A percentile compares a stretch with the other conserved stretches of the same genome.
phyloP scores from a whole-genome alignment of 2,888 invertebrate species.

The Nomada fucata region DNA sequence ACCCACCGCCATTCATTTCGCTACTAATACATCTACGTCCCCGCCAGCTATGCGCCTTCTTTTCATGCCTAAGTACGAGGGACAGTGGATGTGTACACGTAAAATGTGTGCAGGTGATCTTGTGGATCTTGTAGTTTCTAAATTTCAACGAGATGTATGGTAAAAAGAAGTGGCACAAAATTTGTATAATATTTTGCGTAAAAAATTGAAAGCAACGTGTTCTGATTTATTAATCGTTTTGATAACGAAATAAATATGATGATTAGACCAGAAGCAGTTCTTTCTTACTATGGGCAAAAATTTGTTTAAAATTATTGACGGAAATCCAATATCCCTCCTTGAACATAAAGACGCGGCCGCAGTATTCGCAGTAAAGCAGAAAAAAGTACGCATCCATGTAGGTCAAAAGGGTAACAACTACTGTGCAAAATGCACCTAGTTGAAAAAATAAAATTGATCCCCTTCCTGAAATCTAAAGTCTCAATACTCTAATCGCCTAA shows the following conservation, averaged over 20 bases:
- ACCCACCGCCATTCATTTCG: constrained; percentile 53
- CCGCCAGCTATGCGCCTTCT: constrained; percentile 22
- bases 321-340: constrained; percentile 2
- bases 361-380: too few species aligned
- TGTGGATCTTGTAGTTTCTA: too few species aligned
- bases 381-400: too few species aligned
- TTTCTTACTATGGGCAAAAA: background rate
- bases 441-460: background rate
- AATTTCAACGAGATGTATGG: background rate
- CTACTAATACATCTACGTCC: constrained; percentile 40
- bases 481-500: too few species aligned
- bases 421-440: background rate
- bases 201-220: too few species aligned
- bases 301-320: background rate
- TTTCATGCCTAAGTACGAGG: constrained; percentile 15
- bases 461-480: background rate
- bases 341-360: too few species aligned
- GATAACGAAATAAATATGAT: background rate
- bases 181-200: too few species aligned
- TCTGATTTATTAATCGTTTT: too few species aligned
- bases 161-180: background rate
- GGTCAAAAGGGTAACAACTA: background rate
- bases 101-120: background rate
- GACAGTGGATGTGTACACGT: constrained; percentile 28
- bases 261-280: background rate